A percentile compares a stretch with the other conserved stretches of the same genome.
Evolutionary conservation across 2,888 invertebrate genomes (phyloP).

Genomic region (Cheilosia vernalis): DNA sequence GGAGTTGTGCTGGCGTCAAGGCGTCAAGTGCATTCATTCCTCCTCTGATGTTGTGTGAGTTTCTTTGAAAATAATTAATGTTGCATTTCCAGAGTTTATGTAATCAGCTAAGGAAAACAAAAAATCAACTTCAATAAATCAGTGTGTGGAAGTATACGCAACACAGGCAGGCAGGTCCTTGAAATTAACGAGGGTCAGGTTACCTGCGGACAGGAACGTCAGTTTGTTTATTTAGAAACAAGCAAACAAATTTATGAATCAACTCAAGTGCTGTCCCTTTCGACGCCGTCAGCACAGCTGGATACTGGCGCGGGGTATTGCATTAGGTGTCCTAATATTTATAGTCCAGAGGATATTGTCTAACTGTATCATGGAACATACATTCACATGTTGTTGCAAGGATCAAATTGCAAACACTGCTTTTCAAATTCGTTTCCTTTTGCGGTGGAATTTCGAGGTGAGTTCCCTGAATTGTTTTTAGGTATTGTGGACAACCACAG

Average conservation of each 20-base stretch:
- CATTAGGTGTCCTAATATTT: conserved; percentile 40
- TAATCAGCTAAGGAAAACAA: conserved; percentile 24
- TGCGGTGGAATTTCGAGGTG: conserved; percentile 1
- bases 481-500: neutral
- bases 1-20: conserved; percentile 3
- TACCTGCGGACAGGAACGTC: conserved; percentile 30
- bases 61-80: conserved; percentile 42
- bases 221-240: conserved; percentile 27
- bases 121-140: conserved; percentile 28
- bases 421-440: conserved; percentile 32
- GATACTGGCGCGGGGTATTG: conserved; percentile 35
- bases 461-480: conserved; percentile 24
- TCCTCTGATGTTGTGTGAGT: conserved; percentile 10
- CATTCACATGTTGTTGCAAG: conserved; percentile 13
- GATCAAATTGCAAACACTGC: conserved; percentile 31
- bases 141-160: conserved; percentile 2
- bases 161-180: conserved; percentile 1
- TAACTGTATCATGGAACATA: neutral
- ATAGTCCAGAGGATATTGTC: conserved; percentile 1
- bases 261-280: conserved; percentile 31
- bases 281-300: conserved; percentile 40
- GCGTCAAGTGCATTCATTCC: conserved; percentile 48
- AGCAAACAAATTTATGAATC: conserved; percentile 48
- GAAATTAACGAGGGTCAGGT: conserved; percentile 34
- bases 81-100: conserved; percentile 35